Percentiles rank a stretch among this genome's conserved stretches.
phyloP scores from a whole-genome alignment of 2,113 vertebrate species.

The Capreolus pygargus region DNA sequence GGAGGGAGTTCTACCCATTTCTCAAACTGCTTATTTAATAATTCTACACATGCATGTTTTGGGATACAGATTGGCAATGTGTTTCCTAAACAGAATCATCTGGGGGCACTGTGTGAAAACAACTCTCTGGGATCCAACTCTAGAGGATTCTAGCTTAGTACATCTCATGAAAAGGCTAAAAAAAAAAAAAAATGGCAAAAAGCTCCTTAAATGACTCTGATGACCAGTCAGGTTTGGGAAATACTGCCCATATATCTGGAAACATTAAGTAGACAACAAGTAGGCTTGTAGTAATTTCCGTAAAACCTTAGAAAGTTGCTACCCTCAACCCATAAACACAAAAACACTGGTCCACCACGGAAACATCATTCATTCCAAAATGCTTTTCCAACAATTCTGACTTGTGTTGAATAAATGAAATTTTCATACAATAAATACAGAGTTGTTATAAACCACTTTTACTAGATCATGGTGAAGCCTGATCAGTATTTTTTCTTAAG shows the following conservation, averaged over 20 bases:
- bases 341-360: not conserved
- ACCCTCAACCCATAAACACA: not conserved
- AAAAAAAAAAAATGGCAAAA: not conserved
- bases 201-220: not conserved
- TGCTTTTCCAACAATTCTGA: not conserved
- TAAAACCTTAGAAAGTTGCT: not conserved
- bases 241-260: not conserved
- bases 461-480: not conserved
- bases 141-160: not conserved
- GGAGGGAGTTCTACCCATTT: not conserved
- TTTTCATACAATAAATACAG: not conserved
- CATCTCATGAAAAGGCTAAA: not conserved
- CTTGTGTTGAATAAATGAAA: not conserved
- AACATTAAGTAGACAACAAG: not conserved
- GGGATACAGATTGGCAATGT: not conserved
- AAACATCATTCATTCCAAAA: not conserved
- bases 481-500: not conserved
- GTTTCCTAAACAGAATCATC: not conserved
- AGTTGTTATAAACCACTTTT: not conserved
- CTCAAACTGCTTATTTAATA: constrained; percentile 20
- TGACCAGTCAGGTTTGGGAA: not conserved
- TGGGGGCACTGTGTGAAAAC: not conserved
- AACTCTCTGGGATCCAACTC: not conserved
- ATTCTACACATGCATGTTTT: not conserved
- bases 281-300: not conserved